A percentile compares a stretch with the other conserved stretches of the same genome.
Conservation (phyloP, 2,113 vertebrate genomes). For the Corapipo altera region DNA sequence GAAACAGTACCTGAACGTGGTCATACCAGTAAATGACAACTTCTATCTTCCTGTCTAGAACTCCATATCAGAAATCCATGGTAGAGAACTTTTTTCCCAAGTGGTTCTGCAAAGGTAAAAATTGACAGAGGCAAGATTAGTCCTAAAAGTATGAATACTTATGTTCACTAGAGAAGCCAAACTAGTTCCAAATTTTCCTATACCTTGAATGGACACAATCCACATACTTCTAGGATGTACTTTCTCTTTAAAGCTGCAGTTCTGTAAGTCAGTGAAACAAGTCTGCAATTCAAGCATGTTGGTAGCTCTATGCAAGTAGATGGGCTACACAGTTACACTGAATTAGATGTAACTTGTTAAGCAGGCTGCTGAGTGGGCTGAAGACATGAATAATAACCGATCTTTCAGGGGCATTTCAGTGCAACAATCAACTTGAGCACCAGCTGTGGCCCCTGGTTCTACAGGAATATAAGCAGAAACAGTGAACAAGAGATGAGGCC, state of each 20-base stretch:
- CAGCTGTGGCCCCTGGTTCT: neutral
- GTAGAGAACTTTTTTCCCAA: neutral
- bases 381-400: neutral
- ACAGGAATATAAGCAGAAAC: neutral
- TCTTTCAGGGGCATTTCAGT: neutral
- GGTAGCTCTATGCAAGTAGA: neutral
- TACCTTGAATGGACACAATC: neutral
- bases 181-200: neutral
- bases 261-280: neutral
- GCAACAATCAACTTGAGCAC: neutral
- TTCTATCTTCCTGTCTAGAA: neutral
- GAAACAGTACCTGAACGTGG: neutral
- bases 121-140: neutral
- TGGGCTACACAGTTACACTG: neutral
- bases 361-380: neutral
- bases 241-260: neutral
- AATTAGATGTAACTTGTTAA: neutral
- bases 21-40: neutral
- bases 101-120: neutral
- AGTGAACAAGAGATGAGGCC: neutral
- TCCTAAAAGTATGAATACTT: neutral
- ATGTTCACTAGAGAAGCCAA: neutral
- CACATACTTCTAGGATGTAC: rapidly evolving
- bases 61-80: neutral
- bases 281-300: neutral